Base-by-base conservation (phyloP, 2,888 invertebrate species). In the Ectemnius continuus region DNA sequence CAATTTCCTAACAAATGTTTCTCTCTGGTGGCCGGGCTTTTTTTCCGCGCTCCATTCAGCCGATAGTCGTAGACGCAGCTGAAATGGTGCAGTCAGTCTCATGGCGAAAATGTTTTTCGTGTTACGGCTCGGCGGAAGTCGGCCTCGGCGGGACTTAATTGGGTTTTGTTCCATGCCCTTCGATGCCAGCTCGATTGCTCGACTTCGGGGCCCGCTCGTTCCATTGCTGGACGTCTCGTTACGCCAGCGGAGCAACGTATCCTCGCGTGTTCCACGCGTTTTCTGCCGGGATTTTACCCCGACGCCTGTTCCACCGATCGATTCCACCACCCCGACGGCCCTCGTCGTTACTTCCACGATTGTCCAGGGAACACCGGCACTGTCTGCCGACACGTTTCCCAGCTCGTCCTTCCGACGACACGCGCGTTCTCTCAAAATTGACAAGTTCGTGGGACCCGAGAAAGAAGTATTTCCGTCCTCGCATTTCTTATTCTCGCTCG, bases 71-170 rank as follows among this genome's bases (percentile, higher is more conserved):
- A 67, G 65, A 72, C 77, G 69, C 70, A 58, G 81, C 78, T 76
- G 78, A 80, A 82, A 82, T 82, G 80, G 80, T 75, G 78, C 75
- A 82, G 80, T 76, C 78, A 65, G 76, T 82, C 80, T 82, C 82
- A 75, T 67, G 73, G 74, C 72, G 82, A 82, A 82, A 82, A 82
- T 82, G 81, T 82, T 82, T 82, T 77, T 76, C 82, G 73, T 82
- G 82, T 82, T 76, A 73, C 73, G 69, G 67, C 61, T 61, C 67
- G 70, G 65, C 82, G 82, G 75, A 81, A 80, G 76, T 82, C 72
- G 61, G 78, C 80, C 75, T 82, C 81, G 36, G 76, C 67, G 73
- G 72, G 73, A 83, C 81, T 81, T 83, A 83, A 83, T 83, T 83
- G 83, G 78, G 75, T 81, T 83, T 83, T 81, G 83, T 81, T 83